phyloP scores from a whole-genome alignment of 2,797 vertebrate genomes.

The Strix occidentalis region DNA sequence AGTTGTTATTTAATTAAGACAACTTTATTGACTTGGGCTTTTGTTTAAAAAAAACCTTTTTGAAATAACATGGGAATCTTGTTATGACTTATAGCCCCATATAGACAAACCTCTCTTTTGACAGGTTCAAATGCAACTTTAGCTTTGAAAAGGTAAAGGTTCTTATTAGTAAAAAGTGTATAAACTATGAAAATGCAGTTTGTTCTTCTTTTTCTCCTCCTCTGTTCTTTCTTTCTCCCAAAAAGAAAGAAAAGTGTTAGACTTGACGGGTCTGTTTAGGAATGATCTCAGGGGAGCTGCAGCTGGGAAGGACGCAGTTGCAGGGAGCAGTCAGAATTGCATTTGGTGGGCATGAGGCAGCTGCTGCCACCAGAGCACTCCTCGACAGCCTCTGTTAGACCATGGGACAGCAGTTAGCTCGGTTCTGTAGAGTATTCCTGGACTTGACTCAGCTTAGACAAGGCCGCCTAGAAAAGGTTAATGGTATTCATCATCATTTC shows the following conservation, averaged over 20 bases:
- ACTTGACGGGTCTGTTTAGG: no score
- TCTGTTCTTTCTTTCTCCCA: background rate
- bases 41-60: background rate
- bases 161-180: background rate
- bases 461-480: background rate
- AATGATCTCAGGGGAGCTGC: background rate
- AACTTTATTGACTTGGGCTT: background rate
- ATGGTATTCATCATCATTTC: background rate
- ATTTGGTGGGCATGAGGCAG: background rate
- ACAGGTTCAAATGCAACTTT: background rate
- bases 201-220: background rate
- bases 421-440: background rate
- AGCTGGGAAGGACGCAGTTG: background rate
- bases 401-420: background rate
- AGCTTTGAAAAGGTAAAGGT: background rate
- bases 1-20: background rate
- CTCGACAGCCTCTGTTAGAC: background rate
- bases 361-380: background rate
- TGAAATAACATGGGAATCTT: background rate
- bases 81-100: background rate
- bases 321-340: background rate
- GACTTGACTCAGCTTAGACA: background rate
- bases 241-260: background rate
- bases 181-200: background rate
- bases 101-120: background rate